Percentiles rank a stretch among this genome's conserved stretches.
Evolutionary conservation across 2,888 invertebrate species (phyloP).

Genomic region (Slavum lentiscoides): DNA sequence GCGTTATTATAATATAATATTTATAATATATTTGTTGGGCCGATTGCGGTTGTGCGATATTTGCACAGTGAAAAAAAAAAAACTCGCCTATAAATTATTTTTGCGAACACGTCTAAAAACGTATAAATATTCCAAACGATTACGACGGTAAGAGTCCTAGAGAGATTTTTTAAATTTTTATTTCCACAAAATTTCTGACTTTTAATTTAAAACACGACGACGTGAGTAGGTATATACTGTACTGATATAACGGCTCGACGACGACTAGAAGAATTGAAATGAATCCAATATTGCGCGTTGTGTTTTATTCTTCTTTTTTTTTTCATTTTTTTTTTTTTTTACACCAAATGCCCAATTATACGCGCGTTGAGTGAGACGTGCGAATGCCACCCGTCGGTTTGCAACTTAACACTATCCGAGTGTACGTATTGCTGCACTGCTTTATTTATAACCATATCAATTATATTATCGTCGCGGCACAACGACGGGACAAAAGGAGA

Average conservation of each 20-base stretch:
- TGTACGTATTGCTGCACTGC: not conserved
- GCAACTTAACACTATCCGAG: not conserved
- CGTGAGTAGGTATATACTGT: too few species aligned
- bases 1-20: too few species aligned
- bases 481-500: not conserved
- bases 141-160: too few species aligned
- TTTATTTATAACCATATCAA: not conserved
- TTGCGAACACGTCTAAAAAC: too few species aligned
- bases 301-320: not conserved
- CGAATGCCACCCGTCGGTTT: constrained; percentile 7
- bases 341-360: constrained; percentile 24
- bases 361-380: constrained; percentile 31
- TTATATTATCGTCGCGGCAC: not conserved
- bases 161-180: not conserved
- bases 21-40: too few species aligned
- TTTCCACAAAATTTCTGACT: not conserved
- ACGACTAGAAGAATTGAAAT: constrained; percentile 4
- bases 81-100: too few species aligned
- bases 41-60: too few species aligned
- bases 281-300: constrained; percentile 14
- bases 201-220: too few species aligned
- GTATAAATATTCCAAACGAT: too few species aligned
- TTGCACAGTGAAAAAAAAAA: too few species aligned
- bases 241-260: not conserved
- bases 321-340: too few species aligned